Percentiles rank a stretch among this genome's conserved stretches.
These are phyloP conservation scores for Eristalis arbustorum DNA, from an alignment of 2,888 invertebrate genomes.

Conservation along the genomic window DNA sequence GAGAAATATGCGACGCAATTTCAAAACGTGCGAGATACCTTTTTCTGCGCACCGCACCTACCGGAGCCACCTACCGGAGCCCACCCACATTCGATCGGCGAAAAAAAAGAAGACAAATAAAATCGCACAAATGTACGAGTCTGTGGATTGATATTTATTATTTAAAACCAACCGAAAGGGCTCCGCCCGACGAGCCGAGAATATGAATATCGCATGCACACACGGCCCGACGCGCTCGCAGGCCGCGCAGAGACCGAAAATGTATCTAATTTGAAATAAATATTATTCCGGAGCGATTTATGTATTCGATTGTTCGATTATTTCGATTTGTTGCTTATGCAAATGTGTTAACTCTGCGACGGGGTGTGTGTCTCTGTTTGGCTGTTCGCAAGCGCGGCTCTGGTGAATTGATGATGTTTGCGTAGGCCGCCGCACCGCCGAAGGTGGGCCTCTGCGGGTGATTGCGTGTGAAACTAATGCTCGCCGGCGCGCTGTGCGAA, in stretches of 20 bases:
- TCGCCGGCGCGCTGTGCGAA: not conserved
- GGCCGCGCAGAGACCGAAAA: constrained; percentile 15
- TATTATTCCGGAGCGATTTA: constrained; percentile 49
- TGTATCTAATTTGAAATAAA: constrained; percentile 57
- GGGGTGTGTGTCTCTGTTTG: not conserved
- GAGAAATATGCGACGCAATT: constrained; percentile 61
- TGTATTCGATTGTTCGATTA: constrained; percentile 22
- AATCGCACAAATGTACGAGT: not conserved
- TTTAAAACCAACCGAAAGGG: not conserved
- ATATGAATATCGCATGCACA: not conserved
- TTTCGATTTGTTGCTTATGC: constrained; percentile 12
- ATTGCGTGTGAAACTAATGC: not conserved
- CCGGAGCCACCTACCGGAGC: too few relatives aligned
- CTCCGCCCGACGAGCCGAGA: not conserved
- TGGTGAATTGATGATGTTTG: not conserved
- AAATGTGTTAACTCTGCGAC: not conserved
- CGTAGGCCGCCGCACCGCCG: not conserved
- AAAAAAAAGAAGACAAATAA: constrained; percentile 15
- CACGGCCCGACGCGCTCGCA: not conserved
- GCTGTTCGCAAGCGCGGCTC: not conserved
- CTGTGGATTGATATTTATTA: constrained; percentile 39
- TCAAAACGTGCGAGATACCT: constrained; percentile 51
- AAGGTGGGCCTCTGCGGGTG: not conserved
- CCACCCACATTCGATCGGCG: constrained; percentile 19
- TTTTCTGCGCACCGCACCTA: too few relatives aligned